Base-by-base conservation (phyloP, 2,113 vertebrate species). In the Siniperca chuatsi region DNA sequence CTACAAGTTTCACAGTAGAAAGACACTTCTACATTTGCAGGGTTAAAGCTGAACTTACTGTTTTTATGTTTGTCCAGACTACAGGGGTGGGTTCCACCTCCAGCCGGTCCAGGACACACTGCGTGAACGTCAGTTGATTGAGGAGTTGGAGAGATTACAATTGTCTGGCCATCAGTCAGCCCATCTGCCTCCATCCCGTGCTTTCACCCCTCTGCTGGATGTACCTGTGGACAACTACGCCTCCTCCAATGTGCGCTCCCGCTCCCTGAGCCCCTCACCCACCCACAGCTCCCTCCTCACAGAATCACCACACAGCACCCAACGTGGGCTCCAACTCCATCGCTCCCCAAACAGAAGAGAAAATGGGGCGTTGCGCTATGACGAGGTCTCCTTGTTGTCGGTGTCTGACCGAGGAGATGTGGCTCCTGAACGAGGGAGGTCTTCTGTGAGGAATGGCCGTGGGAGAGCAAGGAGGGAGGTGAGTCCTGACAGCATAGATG, bases 21-120 rank as follows among this genome's bases (percentile, higher is more conserved):
- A 52, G 18, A 54, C 61, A 46, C 10, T 15, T 42, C 0, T 33
- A n/a, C 61, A n/a, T 40, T 54, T 46, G 13, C 60, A 25, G 9
- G 0, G 2, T 64, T 75, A n/a, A 66, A 89, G 20, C 13, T 52
- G 16, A 74, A 35, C 2, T 54, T 68, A 6, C 18, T 73, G 29
- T 78, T 62, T 67, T 54, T 64, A 15, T 84, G 35, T 75, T 60
- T 93, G 18, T 80, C 20, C 92, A 99, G 98, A 99, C 88, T 97
- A 95, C 90, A 96, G 96, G 5, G 98, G 98, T 0, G 96, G 97
- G 20, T 99, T 99, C 93, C 95, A 97, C 71, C 96, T 99, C 69
- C 97, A 97, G 92, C 96, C 97, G 0, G 94, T 89, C 5, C 95
- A 96, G 0, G 92, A 94, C 76, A 82, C 87, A 9, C 91, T 92